These are phyloP conservation scores for Scomber japonicus DNA, from an alignment of 2,113 vertebrate genomes.

Conservation along the genomic window DNA sequence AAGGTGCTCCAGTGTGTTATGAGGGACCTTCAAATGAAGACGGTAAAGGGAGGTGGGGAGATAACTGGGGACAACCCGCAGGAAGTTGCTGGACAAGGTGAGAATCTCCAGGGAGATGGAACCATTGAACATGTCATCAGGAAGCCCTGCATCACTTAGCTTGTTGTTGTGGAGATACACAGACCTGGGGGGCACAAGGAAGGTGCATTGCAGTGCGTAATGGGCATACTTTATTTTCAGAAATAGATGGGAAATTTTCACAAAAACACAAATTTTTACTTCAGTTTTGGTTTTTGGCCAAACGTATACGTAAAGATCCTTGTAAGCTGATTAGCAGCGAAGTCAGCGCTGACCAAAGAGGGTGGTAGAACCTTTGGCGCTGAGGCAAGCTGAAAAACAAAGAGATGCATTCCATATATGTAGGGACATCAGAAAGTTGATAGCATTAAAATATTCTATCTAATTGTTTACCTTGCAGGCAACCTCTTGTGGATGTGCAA, in stretches of 20 bases:
- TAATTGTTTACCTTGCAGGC: too few relatives aligned
- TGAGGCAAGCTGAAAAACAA: slow-evolving; percentile 88
- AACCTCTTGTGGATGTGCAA: too few relatives aligned
- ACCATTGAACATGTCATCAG: slow-evolving; percentile 93
- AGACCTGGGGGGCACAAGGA: slow-evolving; percentile 83
- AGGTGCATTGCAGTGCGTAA: not conserved
- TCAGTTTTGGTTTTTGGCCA: slow-evolving; percentile 94
- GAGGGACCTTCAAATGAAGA: slow-evolving; percentile 93
- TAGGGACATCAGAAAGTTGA: too few relatives aligned
- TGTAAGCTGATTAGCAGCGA: slow-evolving; percentile 95
- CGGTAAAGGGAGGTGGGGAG: slow-evolving; percentile 91
- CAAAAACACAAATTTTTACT: slow-evolving; percentile 80
- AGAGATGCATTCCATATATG: not conserved
- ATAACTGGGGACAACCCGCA: slow-evolving; percentile 92
- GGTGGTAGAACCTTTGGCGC: slow-evolving; percentile 93
- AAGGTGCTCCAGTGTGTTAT: not conserved
- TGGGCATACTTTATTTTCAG: not conserved
- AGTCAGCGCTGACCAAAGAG: slow-evolving; percentile 94
- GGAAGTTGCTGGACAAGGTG: slow-evolving; percentile 98
- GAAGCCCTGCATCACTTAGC: slow-evolving; percentile 92
- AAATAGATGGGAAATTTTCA: not conserved
- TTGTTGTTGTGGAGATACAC: slow-evolving; percentile 99
- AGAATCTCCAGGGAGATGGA: slow-evolving; percentile 94
- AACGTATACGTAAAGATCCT: slow-evolving; percentile 96
- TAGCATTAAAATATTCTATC: too few relatives aligned